A percentile compares a stretch with the other conserved stretches of the same genome.
phyloP scores from a whole-genome alignment of 53 echinoderm and acorn worm species.

The Temnopleurus reevesii region DNA sequence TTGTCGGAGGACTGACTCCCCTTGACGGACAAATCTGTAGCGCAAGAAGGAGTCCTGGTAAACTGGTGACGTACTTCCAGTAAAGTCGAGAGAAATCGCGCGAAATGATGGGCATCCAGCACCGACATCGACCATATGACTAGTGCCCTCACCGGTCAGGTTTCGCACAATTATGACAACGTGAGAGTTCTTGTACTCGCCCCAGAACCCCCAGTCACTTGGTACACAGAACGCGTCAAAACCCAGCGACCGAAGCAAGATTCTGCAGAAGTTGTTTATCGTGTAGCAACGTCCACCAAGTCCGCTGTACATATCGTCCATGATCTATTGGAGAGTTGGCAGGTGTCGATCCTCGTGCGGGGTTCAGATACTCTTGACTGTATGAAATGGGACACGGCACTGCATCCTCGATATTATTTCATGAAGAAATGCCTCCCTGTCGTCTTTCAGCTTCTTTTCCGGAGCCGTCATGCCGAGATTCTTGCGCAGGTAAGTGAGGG shows the following conservation, averaged over 20 bases:
- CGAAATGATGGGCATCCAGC: constrained; percentile 19
- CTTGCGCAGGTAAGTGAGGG: neutral
- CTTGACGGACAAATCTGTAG: constrained; percentile 35
- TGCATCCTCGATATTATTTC: neutral
- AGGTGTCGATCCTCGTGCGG: neutral
- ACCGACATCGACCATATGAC: constrained; percentile 47
- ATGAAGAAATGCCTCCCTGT: neutral
- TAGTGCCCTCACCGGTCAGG: constrained; percentile 33
- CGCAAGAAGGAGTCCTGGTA: constrained; percentile 54
- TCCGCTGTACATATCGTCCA: neutral
- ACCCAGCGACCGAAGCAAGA: constrained; percentile 39
- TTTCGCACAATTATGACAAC: neutral
- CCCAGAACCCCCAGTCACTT: neutral
- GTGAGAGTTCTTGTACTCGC: constrained; percentile 20
- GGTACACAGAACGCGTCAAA: constrained; percentile 13
- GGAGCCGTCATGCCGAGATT: neutral
- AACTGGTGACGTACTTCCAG: neutral
- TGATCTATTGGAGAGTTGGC: constrained; percentile 33
- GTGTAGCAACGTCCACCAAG: constrained; percentile 59
- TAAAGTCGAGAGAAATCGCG: constrained; percentile 43
- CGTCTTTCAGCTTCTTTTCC: neutral
- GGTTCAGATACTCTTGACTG: neutral
- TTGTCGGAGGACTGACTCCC: constrained; percentile 17
- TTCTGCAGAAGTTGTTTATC: constrained; percentile 40
- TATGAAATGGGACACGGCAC: constrained; percentile 27